phyloP scores from a whole-genome alignment of 2,797 vertebrate species.

The Labroides dimidiatus region DNA sequence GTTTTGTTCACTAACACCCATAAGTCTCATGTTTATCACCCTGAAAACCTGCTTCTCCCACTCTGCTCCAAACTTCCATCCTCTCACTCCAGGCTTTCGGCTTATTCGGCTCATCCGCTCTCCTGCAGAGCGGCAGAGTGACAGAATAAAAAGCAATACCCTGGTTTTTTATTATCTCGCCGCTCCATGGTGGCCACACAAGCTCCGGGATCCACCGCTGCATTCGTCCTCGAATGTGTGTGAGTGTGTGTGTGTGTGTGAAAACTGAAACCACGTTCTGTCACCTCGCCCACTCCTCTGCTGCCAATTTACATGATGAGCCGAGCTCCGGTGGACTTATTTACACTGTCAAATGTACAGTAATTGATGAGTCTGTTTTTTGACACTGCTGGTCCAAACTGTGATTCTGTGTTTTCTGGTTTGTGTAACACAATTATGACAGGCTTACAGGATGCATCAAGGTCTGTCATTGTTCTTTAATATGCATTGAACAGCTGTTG shows the following conservation, averaged over 20 bases:
- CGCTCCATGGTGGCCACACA: slow-evolving; percentile 27
- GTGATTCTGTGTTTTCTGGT: slow-evolving; percentile 47
- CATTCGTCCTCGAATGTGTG: slow-evolving; percentile 38
- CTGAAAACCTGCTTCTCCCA: slow-evolving; percentile 21
- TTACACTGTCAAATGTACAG: slow-evolving; percentile 56
- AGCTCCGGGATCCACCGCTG: slow-evolving; percentile 48
- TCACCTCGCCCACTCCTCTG: slow-evolving; percentile 56
- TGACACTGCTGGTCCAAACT: slow-evolving; percentile 48
- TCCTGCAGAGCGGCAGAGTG: slow-evolving; percentile 40
- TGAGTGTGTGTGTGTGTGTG: slow-evolving; percentile 56
- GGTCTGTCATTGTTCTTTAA: slow-evolving; percentile 23
- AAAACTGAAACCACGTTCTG: slow-evolving; percentile 59
- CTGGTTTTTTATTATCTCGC: slow-evolving; percentile 32
- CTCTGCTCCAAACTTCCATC: slow-evolving; percentile 24
- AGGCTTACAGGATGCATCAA: slow-evolving; percentile 16
- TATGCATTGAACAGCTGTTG: background rate
- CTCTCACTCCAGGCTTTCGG: slow-evolving; percentile 1
- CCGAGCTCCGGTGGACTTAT: slow-evolving; percentile 60
- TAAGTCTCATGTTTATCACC: slow-evolving; percentile 47
- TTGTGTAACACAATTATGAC: slow-evolving; percentile 47
- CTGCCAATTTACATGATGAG: slow-evolving; percentile 65
- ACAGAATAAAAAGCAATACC: slow-evolving; percentile 36
- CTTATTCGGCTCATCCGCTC: slow-evolving; percentile 28
- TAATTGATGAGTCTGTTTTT: slow-evolving; percentile 43
- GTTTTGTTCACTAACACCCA: slow-evolving; percentile 42